Evolutionary conservation across 2,888 invertebrate genomes (phyloP), one percentile per base, ranked within the genome.

Genomic region (Tetragonisca angustula): DNA sequence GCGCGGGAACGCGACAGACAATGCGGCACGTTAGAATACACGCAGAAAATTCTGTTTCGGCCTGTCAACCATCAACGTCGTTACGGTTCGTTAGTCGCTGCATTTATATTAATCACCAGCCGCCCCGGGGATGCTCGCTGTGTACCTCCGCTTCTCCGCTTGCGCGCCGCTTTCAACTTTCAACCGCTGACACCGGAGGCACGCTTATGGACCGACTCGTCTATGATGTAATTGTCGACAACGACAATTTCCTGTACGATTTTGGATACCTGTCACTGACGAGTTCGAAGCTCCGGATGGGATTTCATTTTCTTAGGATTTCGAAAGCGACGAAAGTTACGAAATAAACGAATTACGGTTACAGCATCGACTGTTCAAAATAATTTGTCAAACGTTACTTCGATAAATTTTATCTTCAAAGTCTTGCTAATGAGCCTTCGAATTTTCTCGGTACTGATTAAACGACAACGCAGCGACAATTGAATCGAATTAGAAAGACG

Each of bases 1-100:
- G 83, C 84, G 83, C 82, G 81, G 79, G 76, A 83, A 79, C 79
- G 87, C 77, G 81, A 81, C 88, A 81, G 88, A 89, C 89, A 89
- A 89, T 90, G 84, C 76, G 59, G 68, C 61, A 78, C 88, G 86
- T 89, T 88, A 84, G 86, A 69, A 85, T 88, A 81, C 77, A 79
- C 79, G 85, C 80, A 81, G 87, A 89, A 90, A 90, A 90, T 90
- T 90, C 82, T 85, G 87, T 87, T 89, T 90, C 89, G 90, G 88
- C 80, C 87, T 90, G 89, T 89, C 89, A 85, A 77, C 73, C 83
- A 83, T 90, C 90, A 84, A 68, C 88, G 85, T 87, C 87, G 89
- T 84, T 83, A 89, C 61, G 90, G 85, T 90, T 88, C 87, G 90
- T 89, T 89, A 90, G 87, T 83, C 70, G 77, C 76, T 85, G 76